Conservation (phyloP, 2,113 vertebrate species). For the Psilopsiagon aurifrons region DNA sequence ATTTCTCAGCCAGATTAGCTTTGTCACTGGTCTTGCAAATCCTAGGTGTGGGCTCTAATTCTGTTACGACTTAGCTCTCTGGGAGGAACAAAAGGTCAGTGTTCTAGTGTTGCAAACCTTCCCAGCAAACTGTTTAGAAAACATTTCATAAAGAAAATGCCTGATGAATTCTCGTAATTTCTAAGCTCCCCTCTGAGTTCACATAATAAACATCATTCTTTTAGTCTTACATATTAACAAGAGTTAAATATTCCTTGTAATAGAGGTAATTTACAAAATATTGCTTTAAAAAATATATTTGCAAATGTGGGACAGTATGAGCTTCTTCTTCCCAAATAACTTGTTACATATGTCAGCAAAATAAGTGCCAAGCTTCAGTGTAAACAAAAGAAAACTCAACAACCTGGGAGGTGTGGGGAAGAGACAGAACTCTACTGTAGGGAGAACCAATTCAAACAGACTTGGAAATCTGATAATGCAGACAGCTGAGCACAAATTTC, state of each 20-base stretch:
- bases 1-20: background rate
- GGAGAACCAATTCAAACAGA: background rate
- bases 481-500: background rate
- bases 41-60: background rate
- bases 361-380: background rate
- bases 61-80: background rate
- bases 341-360: background rate
- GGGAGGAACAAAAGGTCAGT: background rate
- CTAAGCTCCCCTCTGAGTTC: background rate
- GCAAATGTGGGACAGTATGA: background rate
- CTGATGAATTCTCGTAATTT: background rate
- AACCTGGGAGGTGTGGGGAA: background rate
- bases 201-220: background rate
- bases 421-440: background rate
- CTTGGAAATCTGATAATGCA: background rate
- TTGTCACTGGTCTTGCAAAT: background rate
- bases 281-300: background rate
- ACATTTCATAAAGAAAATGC: background rate
- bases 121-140: background rate
- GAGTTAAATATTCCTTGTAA: background rate
- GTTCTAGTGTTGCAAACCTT: background rate
- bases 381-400: background rate
- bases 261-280: background rate
- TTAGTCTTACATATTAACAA: background rate
- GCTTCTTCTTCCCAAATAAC: background rate